phyloP scores from a whole-genome alignment of 1,140 invertebrate genomes.

The Sarcophaga bullata region DNA sequence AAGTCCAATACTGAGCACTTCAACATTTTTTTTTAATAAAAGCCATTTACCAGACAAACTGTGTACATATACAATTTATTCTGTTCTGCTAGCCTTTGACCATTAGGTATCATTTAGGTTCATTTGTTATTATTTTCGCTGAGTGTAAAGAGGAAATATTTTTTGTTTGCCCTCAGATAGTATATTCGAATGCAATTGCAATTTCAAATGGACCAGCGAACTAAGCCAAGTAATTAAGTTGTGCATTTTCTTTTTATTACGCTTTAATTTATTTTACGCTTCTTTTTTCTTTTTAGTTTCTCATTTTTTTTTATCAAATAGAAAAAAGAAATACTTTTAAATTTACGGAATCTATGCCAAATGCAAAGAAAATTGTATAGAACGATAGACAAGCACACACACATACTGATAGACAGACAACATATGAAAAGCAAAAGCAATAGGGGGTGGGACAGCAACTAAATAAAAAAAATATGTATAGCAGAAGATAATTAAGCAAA shows the following conservation, averaged over 20 bases:
- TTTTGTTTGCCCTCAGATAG: background rate
- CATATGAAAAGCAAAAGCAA: background rate
- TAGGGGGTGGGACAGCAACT: no score
- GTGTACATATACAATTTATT: no score
- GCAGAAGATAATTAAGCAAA: conserved; percentile 19
- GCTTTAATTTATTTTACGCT: background rate
- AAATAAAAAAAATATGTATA: background rate
- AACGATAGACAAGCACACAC: background rate
- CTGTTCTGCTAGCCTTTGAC: no score
- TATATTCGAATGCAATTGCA: background rate
- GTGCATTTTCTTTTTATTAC: conserved; percentile 8
- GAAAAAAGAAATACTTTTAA: conserved; percentile 2
- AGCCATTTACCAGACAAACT: background rate
- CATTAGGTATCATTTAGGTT: no score
- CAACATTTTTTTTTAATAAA: background rate
- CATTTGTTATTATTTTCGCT: background rate
- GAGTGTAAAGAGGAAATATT: conserved; percentile 1
- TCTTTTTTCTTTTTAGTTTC: background rate
- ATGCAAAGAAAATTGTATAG: background rate
- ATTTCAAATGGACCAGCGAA: conserved; percentile 15
- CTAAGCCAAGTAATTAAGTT: conserved; percentile 38
- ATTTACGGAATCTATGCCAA: conserved; percentile 17
- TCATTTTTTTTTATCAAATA: background rate
- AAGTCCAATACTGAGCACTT: background rate
- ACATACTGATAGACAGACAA: background rate